Base-by-base conservation (phyloP, 1,140 invertebrate species). In the Ceratoteleas bidentatus region DNA sequence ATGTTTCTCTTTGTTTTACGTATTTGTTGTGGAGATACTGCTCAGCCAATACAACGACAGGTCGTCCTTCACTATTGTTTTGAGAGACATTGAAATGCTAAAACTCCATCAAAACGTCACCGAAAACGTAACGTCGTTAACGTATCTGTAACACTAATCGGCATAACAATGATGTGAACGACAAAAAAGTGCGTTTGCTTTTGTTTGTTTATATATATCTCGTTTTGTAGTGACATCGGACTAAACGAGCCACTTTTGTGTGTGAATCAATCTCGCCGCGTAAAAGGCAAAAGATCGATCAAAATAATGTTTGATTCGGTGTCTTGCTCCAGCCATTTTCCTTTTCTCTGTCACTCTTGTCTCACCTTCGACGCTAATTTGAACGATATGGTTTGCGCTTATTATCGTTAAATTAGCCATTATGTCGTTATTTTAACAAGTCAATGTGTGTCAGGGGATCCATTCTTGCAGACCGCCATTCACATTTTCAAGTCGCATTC, bases 351-450 rank as follows among this genome's bases (percentile, higher is more conserved):
- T 69, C 58, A 38, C 60, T 80, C 82, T 85, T 84, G 86, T 88
- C 89, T 92, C 90, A 92, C 90, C 91, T 92, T 92, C 90, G 88
- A 90, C 86, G 87, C 84, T 92, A 92, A 92, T 92, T 92, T 88
- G 89, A 89, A 87, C 89, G 87, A 90, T 89, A 90, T 85, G 84
- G 84, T 90, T 90, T 85, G 87, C 88, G 87, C 87, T 92, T 90
- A 91, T 92, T 92, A 92, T 91, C 90, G 85, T 87, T 91, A 90
- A 91, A 92, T 91, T 92, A 92, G 89, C 89, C 81, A 92, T 92
- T 92, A 92, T 90, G 90, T 92, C 88, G 87, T 92, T 92, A 91
- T 91, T 91, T 92, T 91, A 92, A 92, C 91, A 87, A 92, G 89
- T 91, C 87, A 89, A 92, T 92, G 90, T 92, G 86, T 92, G 91